phyloP scores from a whole-genome alignment of 1,140 invertebrate genomes.

The Pseudomyrmex pallidus region DNA sequence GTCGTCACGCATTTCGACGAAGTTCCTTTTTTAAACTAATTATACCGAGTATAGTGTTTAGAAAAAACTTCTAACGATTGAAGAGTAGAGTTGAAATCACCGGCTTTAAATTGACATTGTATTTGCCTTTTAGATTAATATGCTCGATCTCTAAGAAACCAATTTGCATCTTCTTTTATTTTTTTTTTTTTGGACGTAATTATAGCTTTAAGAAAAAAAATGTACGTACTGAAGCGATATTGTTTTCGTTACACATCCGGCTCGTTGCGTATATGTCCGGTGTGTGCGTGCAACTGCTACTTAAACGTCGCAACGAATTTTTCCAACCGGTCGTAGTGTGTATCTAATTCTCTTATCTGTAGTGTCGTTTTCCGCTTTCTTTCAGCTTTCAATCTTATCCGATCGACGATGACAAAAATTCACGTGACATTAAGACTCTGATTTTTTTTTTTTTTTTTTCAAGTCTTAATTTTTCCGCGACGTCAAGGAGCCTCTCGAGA shows the following conservation, averaged over 20 bases:
- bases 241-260: too few relatives aligned
- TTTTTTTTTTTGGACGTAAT: too few relatives aligned
- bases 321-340: too few relatives aligned
- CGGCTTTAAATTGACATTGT: too few relatives aligned
- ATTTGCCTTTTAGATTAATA: too few relatives aligned
- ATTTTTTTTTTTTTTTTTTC: not conserved
- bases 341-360: constrained; percentile 28
- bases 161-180: too few relatives aligned
- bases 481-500: not conserved
- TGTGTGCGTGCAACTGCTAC: too few relatives aligned
- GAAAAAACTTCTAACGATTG: not conserved
- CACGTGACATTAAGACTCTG: not conserved
- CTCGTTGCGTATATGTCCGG: too few relatives aligned
- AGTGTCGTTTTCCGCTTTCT: constrained; percentile 17
- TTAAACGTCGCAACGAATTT: not conserved
- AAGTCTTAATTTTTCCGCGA: not conserved
- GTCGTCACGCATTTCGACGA: not conserved
- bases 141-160: too few relatives aligned
- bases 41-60: constrained; percentile 13
- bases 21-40: not conserved
- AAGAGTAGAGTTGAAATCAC: too few relatives aligned
- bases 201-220: too few relatives aligned
- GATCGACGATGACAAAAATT: constrained; percentile 22
- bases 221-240: too few relatives aligned
- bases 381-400: constrained; percentile 12